These are phyloP conservation scores for Drosophila meridionalis DNA, from an alignment of 2,888 invertebrate species.

Conservation along the genomic window DNA sequence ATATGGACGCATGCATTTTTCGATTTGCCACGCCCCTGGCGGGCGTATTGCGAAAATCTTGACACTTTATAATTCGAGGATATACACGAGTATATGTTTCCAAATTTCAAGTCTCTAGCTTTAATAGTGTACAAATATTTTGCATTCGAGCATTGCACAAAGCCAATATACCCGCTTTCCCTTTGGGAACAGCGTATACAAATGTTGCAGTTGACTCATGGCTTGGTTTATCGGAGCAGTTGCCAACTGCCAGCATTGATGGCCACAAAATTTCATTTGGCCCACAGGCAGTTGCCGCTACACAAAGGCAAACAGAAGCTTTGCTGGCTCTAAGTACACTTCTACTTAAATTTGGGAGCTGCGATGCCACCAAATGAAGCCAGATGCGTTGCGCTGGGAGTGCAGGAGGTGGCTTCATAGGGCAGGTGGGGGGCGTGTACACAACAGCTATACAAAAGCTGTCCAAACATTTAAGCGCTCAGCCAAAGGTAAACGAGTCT, in stretches of 20 bases:
- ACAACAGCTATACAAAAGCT: conserved; percentile 44
- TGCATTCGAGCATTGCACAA: no score
- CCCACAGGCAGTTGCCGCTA: conserved; percentile 24
- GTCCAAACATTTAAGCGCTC: conserved; percentile 61
- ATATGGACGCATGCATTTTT: no score
- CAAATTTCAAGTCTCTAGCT: no score
- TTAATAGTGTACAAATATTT: no score
- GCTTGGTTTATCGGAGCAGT: conserved; percentile 8
- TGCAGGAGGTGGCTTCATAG: neutral
- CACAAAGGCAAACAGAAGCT: conserved; percentile 46
- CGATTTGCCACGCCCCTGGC: no score
- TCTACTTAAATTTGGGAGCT: conserved; percentile 31
- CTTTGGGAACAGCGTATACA: neutral
- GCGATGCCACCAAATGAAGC: conserved; percentile 22
- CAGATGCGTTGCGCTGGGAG: neutral
- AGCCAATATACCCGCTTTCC: no score
- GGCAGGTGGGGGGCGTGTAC: conserved; percentile 14
- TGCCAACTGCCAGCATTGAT: conserved; percentile 32
- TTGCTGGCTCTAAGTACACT: conserved; percentile 40
- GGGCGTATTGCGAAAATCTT: no score
- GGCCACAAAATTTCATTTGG: conserved; percentile 47
- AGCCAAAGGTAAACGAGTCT: conserved; percentile 26
- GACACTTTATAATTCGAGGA: no score
- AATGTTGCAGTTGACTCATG: conserved; percentile 36
- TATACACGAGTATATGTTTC: no score